These are phyloP conservation scores for Pocillopora damicornis DNA, from an alignment of 64 coral and sea anemone genomes.

Conservation along the genomic window DNA sequence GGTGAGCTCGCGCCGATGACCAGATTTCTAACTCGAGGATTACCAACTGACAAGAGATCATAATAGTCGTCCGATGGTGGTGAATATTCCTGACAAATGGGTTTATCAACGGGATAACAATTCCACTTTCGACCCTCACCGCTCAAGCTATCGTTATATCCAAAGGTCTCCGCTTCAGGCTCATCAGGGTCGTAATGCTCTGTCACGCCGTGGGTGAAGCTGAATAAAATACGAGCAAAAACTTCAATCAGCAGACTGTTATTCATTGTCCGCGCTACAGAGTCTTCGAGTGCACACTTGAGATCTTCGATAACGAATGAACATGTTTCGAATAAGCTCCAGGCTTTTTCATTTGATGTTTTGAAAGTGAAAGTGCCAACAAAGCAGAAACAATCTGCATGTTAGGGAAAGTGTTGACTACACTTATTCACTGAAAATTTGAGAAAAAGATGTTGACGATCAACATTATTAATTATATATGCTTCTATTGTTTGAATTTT, in stretches of 20 bases:
- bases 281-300: no score
- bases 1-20: background rate
- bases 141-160: background rate
- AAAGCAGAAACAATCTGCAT: background rate
- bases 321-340: background rate
- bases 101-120: background rate
- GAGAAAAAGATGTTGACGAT: no score
- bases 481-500: no score
- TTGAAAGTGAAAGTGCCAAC: no score
- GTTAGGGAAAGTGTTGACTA: no score
- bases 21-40: background rate
- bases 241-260: background rate
- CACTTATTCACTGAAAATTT: no score
- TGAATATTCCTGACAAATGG: constrained; percentile 1
- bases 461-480: no score
- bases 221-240: background rate
- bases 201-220: background rate
- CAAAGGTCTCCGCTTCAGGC: background rate
- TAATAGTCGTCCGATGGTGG: background rate
- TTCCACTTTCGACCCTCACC: background rate
- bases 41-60: background rate
- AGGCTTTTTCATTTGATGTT: no score
- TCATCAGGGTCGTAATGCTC: background rate
- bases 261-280: background rate
- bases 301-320: background rate